Percentiles rank a stretch among this genome's conserved stretches.
phyloP scores from a whole-genome alignment of 2,797 vertebrate genomes.

The Serranus cabrilla region DNA sequence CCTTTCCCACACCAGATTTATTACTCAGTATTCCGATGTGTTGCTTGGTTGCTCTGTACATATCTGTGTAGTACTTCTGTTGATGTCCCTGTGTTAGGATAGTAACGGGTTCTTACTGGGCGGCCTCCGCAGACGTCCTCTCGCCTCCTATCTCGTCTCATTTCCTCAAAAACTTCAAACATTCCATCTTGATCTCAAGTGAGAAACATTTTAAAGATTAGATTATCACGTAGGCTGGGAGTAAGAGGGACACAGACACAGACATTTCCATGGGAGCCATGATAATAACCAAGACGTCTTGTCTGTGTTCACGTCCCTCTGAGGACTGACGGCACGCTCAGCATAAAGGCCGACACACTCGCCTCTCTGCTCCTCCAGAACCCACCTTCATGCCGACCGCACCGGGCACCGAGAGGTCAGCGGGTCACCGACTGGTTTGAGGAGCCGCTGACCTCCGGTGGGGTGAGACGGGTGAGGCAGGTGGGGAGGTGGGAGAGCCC shows the following conservation, averaged over 20 bases:
- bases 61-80: constrained; percentile 83
- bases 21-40: constrained; percentile 76
- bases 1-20: constrained; percentile 74
- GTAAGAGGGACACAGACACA: constrained; percentile 45
- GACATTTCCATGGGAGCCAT: constrained; percentile 70
- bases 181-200: constrained; percentile 76
- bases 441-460: constrained; percentile 26
- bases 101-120: constrained; percentile 84
- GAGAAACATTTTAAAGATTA: constrained; percentile 61
- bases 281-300: constrained; percentile 62
- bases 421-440: constrained; percentile 41
- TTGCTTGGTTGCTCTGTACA: constrained; percentile 82
- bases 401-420: constrained; percentile 42
- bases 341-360: constrained; percentile 26
- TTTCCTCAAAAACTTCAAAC: constrained; percentile 78
- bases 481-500: constrained; percentile 72
- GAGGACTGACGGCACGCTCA: constrained; percentile 44
- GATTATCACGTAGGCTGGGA: constrained; percentile 36
- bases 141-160: constrained; percentile 59
- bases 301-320: constrained; percentile 63
- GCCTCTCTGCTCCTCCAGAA: constrained; percentile 58
- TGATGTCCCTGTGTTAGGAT: constrained; percentile 79
- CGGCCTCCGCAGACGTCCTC: constrained; percentile 62
- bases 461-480: constrained; percentile 27
- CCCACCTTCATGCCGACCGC: constrained; percentile 43